Evolutionary conservation across 2,888 invertebrate genomes (phyloP), one percentile per base, ranked within the genome.

Genomic region (Pteria penguin): DNA sequence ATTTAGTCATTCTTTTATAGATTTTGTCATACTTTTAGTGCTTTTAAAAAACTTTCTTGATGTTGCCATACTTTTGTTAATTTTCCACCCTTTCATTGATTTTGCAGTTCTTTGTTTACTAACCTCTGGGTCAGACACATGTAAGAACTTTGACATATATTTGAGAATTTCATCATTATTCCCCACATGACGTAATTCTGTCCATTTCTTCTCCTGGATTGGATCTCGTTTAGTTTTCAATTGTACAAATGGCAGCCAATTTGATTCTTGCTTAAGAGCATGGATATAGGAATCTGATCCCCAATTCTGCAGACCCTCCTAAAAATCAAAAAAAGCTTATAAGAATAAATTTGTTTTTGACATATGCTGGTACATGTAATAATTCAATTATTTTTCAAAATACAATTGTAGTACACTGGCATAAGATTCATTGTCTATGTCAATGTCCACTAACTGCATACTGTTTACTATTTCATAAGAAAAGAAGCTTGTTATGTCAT

Each of bases 91-190:
- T n/a, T n/a, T n/a, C n/a, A n/a, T n/a, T n/a, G n/a, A n/a, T n/a
- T n/a, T n/a, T n/a, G n/a, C n/a, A n/a, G n/a, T n/a, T n/a, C n/a
- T n/a, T n/a, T n/a, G n/a, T n/a, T n/a, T n/a, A 73, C 75, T 78
- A 75, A 92, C 92, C 83, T 91, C 91, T 14, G 87, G 74, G 73
- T 91, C 91, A 52, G 80, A 72, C 26, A 91, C 86, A 70, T 88
- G 84, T 1, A 91, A 62, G 76, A 92, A 92, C 58, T 87, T 86
- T 18, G 89, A 79, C 81, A 88, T 85, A 63, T 88, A 88, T 52
- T 84, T 74, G 24, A 92, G 82, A 22, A 91, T 83, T 73, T 90
- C 89, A 79, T 92, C 92, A 4, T 88, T 76, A 33, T 89, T 89
- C 67, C 88, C 86, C 2, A 74, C 69, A 57, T 87, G 87, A n/a